Evolutionary conservation across 2,113 vertebrate species (phyloP), one percentile per base, ranked within the genome.

Genomic region (Hylia prasina): DNA sequence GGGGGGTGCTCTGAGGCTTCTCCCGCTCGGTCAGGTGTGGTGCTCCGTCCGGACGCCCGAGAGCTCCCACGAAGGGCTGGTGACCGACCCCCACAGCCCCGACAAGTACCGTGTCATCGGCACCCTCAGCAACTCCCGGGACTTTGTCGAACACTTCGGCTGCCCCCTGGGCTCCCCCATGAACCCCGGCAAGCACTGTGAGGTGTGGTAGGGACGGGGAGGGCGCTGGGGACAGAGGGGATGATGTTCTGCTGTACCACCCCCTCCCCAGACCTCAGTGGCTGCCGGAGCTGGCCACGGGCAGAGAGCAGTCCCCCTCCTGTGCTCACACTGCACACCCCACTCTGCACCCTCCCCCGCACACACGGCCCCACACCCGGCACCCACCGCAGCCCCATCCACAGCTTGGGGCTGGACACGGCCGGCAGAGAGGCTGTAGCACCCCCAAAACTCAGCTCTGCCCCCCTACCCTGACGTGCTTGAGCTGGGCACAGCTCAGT

Each of bases 61-160:
- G 98, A 99, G 99, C 78, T 99, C 99, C 81, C 99, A 99, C 9
- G 99, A 99, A 97, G 99, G 99, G 65, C 97, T 99, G 96, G 98
- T 99, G 97, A 99, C 99, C 0, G 99, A 99, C 92, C 98, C 99
- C 45, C 99, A 99, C 97, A 99, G 99, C 93, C 99, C 99, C 0
- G 99, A 99, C 63, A 98, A 98, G 73, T 99, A 98, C 95, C 98
- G 99, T 0, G 99, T 99, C 95, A 98, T 99, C 80, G 99, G 99
- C 87, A 99, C 99, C 3, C 98, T 99, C 89, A 99, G 99, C 97
- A 99, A 99, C 98, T 99, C 99, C 35, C 98, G 97, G 3, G 99
- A 99, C 95, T 99, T 99, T 96, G 98, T 98, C 14, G 97, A 96
- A 88, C 99, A 99, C 96, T 99, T 99, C 72, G 75, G 94, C 93